Base-by-base conservation (phyloP, 2,113 vertebrate species). In the Oenanthe melanoleuca region DNA sequence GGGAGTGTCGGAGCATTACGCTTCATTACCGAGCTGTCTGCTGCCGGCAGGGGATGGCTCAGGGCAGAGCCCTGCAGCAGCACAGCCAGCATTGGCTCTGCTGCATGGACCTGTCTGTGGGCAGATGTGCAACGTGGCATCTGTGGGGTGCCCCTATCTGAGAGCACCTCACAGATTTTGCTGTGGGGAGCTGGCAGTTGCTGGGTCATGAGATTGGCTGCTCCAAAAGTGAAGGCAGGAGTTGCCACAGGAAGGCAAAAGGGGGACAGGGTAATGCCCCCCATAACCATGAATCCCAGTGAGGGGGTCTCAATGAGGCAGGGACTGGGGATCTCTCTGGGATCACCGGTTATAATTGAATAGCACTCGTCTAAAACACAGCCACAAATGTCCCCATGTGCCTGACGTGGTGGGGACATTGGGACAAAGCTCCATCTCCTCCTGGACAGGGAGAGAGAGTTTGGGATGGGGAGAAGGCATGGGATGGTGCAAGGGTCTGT, bases 11-110 rank as follows among this genome's bases (percentile, higher is more conserved):
- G 80, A 88, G 95, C 80, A 91, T 96, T 94, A 88, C 57, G 52
- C 94, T 96, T 96, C 95, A 94, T 97, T 96, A 97, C 93, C 57
- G 75, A 97, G 93, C 96, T 97, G 96, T 95, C 97, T 96, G 95
- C 95, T 95, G 85, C 96, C 82, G 77, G 94, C 91, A 73, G 92
- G 94, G 93, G 90, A 92, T 82, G 96, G 84, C 96, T 93, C 14
- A 47, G 96, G 92, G 85, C 95, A 88, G 71, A 89, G 94, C 89
- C 24, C 37, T 77, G 94, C 94, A 90, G 93, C 33, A 1, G 66
- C 37, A 6, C 53, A 50, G 92, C 65, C n/a, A 4, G 67, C 57
- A 49, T 38, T 23, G 5, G 52, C 80, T 80, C 92, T 4, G 9
- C 37, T 11, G 19, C 45, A 13, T 66, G 42, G 79, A 72, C 19